A percentile compares a stretch with the other conserved stretches of the same genome.
Evolutionary conservation across 2,113 vertebrate species (phyloP).

Genomic region (Bufo gargarizans): DNA sequence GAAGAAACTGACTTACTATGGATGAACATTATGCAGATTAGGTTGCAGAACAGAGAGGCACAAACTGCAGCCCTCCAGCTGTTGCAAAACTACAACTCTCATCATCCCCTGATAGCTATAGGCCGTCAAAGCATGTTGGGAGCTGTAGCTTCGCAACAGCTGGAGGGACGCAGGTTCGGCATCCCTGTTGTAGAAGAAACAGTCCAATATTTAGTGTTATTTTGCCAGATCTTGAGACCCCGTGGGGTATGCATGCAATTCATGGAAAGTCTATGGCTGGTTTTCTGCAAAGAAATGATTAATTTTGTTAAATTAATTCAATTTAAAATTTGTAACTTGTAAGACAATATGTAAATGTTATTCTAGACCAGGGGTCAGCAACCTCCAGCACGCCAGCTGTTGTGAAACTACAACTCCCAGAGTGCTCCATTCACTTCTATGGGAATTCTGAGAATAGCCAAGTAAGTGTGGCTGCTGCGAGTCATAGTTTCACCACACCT

Average conservation of each 20-base stretch:
- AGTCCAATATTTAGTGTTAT: constrained; percentile 26
- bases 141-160: too few relatives aligned
- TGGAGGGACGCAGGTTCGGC: too few relatives aligned
- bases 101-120: too few relatives aligned
- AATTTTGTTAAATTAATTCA: background rate
- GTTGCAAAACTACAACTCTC: too few relatives aligned
- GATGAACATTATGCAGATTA: background rate
- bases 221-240: constrained; percentile 18
- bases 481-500: too few relatives aligned
- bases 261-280: background rate
- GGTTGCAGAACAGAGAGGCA: background rate
- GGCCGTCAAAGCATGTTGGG: too few relatives aligned
- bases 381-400: too few relatives aligned
- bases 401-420: too few relatives aligned
- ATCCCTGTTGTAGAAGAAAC: background rate
- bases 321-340: background rate
- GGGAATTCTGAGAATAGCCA: too few relatives aligned
- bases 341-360: background rate
- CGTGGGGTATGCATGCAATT: background rate
- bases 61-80: too few relatives aligned
- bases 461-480: too few relatives aligned
- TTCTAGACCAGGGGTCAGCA: background rate
- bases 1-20: constrained; percentile 16
- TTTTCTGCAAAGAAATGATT: background rate
- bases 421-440: too few relatives aligned